Percentiles rank a stretch among this genome's conserved stretches.
These are phyloP conservation scores for Chloebia gouldiae DNA, from an alignment of 2,113 vertebrate genomes.

Conservation along the genomic window DNA sequence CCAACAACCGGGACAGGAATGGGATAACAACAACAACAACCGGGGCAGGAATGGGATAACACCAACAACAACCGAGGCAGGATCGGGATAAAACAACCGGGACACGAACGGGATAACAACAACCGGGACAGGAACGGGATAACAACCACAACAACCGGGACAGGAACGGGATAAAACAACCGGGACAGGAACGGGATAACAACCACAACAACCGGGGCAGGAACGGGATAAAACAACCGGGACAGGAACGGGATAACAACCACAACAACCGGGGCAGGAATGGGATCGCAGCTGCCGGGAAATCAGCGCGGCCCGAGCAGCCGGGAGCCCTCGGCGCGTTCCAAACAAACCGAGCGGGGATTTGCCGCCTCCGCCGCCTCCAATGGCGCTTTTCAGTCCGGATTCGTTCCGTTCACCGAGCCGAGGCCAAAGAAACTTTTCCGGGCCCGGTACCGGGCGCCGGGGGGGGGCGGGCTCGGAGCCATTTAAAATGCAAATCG, in stretches of 20 bases:
- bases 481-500: conserved; percentile 38
- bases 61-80: too few relatives aligned
- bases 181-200: not conserved
- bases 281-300: not conserved
- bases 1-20: too few relatives aligned
- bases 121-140: too few relatives aligned
- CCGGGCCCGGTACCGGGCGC: not conserved
- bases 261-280: not conserved
- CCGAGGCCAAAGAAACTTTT: conserved; percentile 28
- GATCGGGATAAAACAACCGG: not conserved
- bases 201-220: not conserved
- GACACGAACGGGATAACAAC: not conserved
- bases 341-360: not conserved
- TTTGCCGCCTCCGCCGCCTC: not conserved
- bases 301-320: not conserved
- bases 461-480: not conserved
- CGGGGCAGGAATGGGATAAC: not conserved
- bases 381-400: not conserved
- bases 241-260: not conserved
- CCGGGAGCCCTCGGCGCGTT: not conserved
- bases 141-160: not conserved
- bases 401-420: not conserved
- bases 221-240: not conserved
- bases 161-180: not conserved
- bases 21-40: not conserved